Base-by-base conservation (phyloP, 92 coral and sea anemone genomes). In the Epizoanthus ramosus region DNA sequence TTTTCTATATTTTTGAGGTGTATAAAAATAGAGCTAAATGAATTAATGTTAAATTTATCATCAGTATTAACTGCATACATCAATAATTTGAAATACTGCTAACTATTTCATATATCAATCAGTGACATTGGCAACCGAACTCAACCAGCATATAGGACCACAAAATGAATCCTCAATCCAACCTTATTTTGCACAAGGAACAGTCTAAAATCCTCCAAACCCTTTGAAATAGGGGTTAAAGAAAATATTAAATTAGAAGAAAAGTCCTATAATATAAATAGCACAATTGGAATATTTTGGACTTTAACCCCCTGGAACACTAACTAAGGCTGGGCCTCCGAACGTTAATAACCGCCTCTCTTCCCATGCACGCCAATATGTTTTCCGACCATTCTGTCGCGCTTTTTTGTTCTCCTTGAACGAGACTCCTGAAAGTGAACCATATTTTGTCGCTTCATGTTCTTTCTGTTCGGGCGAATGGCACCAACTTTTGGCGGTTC, bases 311-410 rank as follows among this genome's bases (percentile, higher is more conserved):
- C 54, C 31, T 17, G 61, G 35, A 75, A 50, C 9, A 24, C 37
- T 28, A 3, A 76, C 57, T 57, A 53, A 43, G 23, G 12, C 54
- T 50, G 14, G 16, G 54, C 54, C 54, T 19, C 63, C 47, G 17
- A 68, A 43, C 53, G 73, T 85, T 83, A 92, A 28, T 28, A 28
- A 80, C 94, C 87, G 24, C 98, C 99, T 23, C 99, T 85, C 85
- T 96, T 96, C 37, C 99, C 97, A 24, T 96, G 97, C 79, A 96
- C 59, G 56, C 98, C 94, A 22, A 94, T 84, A 80, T 92, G 98
- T 85, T 96, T 96, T 24, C 99, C 98, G 13, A 90, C 84, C 95
- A 92, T 96, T 67, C 99, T 91, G 82, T 96, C 97, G 47, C 90
- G 74, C 80, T 94, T 96, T 80, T 94, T 94, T 54, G 87, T 93